Evolutionary conservation across 2,113 vertebrate species (phyloP).

Genomic region (Varanus salvator): DNA sequence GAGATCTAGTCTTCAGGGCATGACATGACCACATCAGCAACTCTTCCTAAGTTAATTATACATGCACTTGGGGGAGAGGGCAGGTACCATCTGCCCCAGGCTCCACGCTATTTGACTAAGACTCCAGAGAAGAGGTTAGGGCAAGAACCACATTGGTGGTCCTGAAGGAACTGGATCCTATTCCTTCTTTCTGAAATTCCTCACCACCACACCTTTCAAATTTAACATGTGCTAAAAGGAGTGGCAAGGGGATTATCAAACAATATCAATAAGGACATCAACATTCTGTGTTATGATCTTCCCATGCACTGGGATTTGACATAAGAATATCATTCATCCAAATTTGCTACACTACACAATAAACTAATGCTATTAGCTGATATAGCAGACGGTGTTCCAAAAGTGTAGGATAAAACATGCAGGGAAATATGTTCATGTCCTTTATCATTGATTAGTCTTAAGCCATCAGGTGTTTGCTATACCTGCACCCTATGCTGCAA

Average conservation of each 20-base stretch:
- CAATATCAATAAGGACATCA: not conserved
- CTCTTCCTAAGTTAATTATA: not conserved
- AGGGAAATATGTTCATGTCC: constrained; percentile 13
- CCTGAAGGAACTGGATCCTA: not conserved
- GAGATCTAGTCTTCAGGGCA: not conserved
- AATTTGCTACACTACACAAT: not conserved
- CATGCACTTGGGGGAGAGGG: not conserved
- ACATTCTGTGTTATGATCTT: not conserved
- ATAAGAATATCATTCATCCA: not conserved
- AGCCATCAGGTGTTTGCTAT: not conserved
- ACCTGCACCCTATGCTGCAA: not conserved
- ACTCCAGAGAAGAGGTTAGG: not conserved
- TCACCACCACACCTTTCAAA: not conserved
- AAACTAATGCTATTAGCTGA: not conserved
- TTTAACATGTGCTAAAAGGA: not conserved
- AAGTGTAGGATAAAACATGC: not conserved
- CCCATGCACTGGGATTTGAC: not conserved
- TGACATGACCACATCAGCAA: not conserved
- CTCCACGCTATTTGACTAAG: not conserved
- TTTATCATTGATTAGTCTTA: not conserved
- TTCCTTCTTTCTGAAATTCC: not conserved
- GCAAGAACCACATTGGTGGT: not conserved
- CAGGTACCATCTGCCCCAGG: not conserved
- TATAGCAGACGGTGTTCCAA: constrained; percentile 16
- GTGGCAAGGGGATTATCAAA: not conserved